A percentile compares a stretch with the other conserved stretches of the same genome.
phyloP scores from a whole-genome alignment of 1,140 invertebrate genomes.

The Cherax destructor region DNA sequence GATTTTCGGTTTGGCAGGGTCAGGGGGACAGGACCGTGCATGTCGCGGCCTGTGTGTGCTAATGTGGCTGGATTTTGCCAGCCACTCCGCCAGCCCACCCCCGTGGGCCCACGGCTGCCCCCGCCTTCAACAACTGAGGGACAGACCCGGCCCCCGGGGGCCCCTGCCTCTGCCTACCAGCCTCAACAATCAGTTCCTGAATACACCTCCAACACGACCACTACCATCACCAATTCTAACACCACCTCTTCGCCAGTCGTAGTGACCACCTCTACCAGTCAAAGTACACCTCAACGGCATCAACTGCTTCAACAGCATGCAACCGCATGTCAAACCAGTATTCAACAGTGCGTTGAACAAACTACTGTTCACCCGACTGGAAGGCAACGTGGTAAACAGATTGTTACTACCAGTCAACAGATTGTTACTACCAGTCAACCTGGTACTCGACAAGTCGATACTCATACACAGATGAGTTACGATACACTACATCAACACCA shows the following conservation, averaged over 20 bases:
- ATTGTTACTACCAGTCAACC: neutral
- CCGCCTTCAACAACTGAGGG: constrained; percentile 80
- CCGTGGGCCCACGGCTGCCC: constrained; percentile 76
- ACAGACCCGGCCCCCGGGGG: constrained; percentile 52
- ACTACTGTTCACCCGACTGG: neutral
- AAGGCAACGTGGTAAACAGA: neutral
- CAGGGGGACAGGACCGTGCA: constrained; percentile 68
- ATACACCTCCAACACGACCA: constrained; percentile 27
- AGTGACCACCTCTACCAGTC: constrained; percentile 23
- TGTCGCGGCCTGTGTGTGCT: constrained; percentile 69
- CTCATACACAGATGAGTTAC: neutral
- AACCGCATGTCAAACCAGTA: constrained; percentile 13
- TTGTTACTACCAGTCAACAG: neutral
- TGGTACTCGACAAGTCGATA: neutral
- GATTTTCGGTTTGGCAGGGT: constrained; percentile 72
- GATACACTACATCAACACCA: constrained; percentile 42
- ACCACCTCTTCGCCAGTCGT: constrained; percentile 13
- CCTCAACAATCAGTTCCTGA: constrained; percentile 38
- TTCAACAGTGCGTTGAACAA: neutral
- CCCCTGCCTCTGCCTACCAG: constrained; percentile 66
- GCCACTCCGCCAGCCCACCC: constrained; percentile 48
- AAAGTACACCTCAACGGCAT: neutral
- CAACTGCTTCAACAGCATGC: constrained; percentile 3
- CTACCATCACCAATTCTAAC: constrained; percentile 49
- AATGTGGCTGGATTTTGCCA: constrained; percentile 57